Base-by-base conservation (phyloP, 2,113 vertebrate species). In the Elanus axillaris region DNA sequence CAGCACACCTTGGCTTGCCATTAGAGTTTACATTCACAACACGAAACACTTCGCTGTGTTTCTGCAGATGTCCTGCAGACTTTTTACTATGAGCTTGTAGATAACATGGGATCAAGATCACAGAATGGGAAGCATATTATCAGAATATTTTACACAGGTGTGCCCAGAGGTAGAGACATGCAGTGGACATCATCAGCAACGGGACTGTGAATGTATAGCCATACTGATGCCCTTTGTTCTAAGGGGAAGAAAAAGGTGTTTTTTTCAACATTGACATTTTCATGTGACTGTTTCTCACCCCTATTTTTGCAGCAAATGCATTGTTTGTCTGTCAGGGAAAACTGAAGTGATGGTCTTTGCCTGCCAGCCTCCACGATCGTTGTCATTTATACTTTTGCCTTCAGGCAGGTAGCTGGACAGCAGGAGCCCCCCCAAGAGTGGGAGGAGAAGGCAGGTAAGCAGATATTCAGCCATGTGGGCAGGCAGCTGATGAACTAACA, bases 221-320 rank as follows among this genome's bases (percentile, higher is more conserved):
- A 25, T 22, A 5, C 16, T 42, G 19, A 13, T 29, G 38, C 4
- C 29, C 31, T 53, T 53, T 53, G 56, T 63, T 81, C 36, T 34
- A 22, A 60, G 27, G 1, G 6, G 6, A 2, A 40, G 69, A 69
- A 12, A 13, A 11, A 1, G 0, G 4, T 29, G 3, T 6, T 17
- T 9, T 42, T 53, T 74, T n/a, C n/a, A 68, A 25, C 16, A 15
- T 11, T 2, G 3, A 38, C 8, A 25, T 79, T 36, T 68, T 72
- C 9, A 5, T 56, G 17, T 58, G 27, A 38, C 50, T 34, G 2
- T 67, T 91, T 87, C 32, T 87, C n/a, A 56, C 21, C 12, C 10
- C 2, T 40, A 2, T 53, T 93, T 96, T 60, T 95, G 52, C 40
- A 90, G 31, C 12, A 36, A 90, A 56, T 11, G 0, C 3, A 3